Percentiles rank a stretch among this genome's conserved stretches.
Conservation (phyloP, 2,113 vertebrate genomes). For the Mionectes macconnelli region DNA sequence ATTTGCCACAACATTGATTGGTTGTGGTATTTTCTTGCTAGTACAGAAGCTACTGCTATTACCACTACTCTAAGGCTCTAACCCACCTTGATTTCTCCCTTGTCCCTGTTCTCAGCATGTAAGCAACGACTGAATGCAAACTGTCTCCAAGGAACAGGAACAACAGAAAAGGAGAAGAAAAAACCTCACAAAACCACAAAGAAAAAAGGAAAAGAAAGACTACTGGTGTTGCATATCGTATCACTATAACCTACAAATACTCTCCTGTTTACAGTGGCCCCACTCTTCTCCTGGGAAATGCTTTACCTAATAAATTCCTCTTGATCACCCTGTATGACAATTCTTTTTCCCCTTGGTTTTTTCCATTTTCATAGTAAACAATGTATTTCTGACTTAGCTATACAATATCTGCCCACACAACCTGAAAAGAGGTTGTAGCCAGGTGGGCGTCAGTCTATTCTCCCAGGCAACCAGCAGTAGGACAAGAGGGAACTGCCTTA, state of each 20-base stretch:
- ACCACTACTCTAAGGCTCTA: not conserved
- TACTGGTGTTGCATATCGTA: rapidly evolving
- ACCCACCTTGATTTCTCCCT: not conserved
- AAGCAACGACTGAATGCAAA: not conserved
- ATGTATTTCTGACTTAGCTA: not conserved
- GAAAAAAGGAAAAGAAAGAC: not conserved
- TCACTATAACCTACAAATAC: not conserved
- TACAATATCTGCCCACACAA: not conserved
- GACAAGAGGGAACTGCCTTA: no score
- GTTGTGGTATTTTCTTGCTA: rapidly evolving
- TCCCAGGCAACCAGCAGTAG: no score
- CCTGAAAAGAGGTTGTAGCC: no score
- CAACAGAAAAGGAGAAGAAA: not conserved
- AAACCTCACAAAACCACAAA: not conserved
- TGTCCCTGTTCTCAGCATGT: not conserved
- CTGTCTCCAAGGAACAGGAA: not conserved
- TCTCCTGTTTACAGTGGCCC: not conserved
- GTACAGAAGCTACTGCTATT: not conserved
- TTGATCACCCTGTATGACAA: not conserved
- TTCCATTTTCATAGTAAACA: not conserved
- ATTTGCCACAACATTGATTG: not conserved
- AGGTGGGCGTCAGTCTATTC: no score
- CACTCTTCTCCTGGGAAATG: not conserved
- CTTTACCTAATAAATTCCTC: not conserved
- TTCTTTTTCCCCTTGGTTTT: not conserved